Conservation (phyloP, 2,888 invertebrate genomes). For the Nomada lathburiana region DNA sequence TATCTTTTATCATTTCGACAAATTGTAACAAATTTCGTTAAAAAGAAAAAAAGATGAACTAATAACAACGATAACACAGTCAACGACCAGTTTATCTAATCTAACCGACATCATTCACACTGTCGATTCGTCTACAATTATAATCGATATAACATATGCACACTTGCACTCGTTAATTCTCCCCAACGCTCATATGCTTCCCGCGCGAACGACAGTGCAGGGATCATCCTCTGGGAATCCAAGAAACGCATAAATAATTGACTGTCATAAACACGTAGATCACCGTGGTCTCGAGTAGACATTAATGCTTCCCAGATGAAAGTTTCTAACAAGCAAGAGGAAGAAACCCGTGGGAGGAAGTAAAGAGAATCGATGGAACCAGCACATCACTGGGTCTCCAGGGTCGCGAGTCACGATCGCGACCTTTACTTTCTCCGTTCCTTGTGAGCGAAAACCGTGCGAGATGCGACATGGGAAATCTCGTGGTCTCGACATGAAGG, state of each 20-base stretch:
- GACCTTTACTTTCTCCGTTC: conserved; percentile 78
- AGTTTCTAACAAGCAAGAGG: conserved; percentile 50
- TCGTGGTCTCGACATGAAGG: neutral
- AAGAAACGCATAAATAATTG: neutral
- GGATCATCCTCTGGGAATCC: conserved; percentile 7
- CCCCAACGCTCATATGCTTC: neutral
- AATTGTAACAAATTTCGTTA: neutral
- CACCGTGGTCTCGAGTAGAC: neutral
- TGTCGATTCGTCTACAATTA: neutral
- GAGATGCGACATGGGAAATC: conserved; percentile 21
- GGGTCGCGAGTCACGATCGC: conserved; percentile 77
- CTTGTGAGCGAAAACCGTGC: conserved; percentile 31
- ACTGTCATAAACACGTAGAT: neutral
- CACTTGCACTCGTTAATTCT: neutral
- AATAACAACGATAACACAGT: neutral
- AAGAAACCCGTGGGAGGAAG: neutral
- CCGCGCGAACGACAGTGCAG: neutral
- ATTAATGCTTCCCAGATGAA: conserved; percentile 62
- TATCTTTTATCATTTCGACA: neutral
- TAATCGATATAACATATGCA: neutral
- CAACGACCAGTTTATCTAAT: conserved; percentile 3
- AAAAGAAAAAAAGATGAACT: neutral
- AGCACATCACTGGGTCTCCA: conserved; percentile 71
- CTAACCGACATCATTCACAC: neutral
- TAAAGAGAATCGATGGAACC: conserved; percentile 70